Base-by-base conservation (phyloP, 35 echinoderm and acorn worm genomes). In the Amphiura filiformis region DNA sequence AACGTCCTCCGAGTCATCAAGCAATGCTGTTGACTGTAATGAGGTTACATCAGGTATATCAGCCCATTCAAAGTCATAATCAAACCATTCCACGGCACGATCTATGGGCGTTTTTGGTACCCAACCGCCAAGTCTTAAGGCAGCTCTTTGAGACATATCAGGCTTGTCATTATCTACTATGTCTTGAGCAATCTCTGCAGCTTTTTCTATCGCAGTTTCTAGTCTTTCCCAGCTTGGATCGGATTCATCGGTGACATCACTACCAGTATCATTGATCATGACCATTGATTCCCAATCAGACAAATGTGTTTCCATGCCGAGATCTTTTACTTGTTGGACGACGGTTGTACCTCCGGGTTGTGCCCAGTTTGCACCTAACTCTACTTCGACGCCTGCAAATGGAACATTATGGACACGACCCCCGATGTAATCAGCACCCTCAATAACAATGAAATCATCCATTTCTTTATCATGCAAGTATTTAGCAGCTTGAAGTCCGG, bases 21-120 rank as follows among this genome's bases (percentile, higher is more conserved):
- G 0, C 0, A 76, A 33, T 1, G 61, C 39, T 36, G 88, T 90
- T 20, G 88, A 90, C 34, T 84, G 82, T 9, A 78, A 15, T 35
- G 88, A 90, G 28, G 88, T 90, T 20, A 90, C 88, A 1, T 0
- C 79, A 7, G 88, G 88, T 36, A 84, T 84, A 76, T 83, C 88
- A 23, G 79, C 88, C 64, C 80, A 90, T 75, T 90, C 88, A 44
- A 90, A 90, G 42, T 90, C 88, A 23, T 82, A 81, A 77, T 84
- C 79, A 44, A 84, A 82, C 28, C 23, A 90, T 42, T 90, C 88
- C 1, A 90, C 35, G 13, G 80, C 65, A 42, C 77, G 57, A 39
- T 90, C 79, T 13, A 90, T 38, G 12, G 88, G 88, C 42, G 88
- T 90, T 36, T 76, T 83, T 11, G 88, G 88, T 1, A 39, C 35